These are phyloP conservation scores for Onychomys torridus DNA, from an alignment of 2,797 vertebrate species.

Conservation along the genomic window DNA sequence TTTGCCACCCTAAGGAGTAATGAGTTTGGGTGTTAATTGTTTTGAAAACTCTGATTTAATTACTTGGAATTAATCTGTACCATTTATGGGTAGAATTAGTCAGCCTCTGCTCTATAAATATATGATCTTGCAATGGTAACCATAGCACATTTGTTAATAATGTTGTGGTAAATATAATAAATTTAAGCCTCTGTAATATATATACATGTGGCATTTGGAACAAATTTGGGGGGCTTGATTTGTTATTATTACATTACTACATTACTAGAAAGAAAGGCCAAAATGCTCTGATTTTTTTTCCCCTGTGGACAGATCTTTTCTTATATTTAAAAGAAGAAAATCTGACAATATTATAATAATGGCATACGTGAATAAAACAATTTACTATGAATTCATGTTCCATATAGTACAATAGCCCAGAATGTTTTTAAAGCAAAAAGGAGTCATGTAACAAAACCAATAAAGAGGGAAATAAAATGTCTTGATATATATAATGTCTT, in stretches of 20 bases:
- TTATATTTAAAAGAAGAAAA: not conserved
- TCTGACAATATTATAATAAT: not conserved
- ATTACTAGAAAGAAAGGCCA: not conserved
- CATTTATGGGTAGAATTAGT: not conserved
- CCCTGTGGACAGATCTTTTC: not conserved
- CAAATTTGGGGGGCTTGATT: not conserved
- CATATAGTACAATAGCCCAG: not conserved
- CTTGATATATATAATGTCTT: not conserved
- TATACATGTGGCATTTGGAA: not conserved
- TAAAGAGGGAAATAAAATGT: conserved; percentile 46
- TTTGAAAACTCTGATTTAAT: conserved; percentile 41
- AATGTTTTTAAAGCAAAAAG: conserved; percentile 20
- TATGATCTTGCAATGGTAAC: not conserved
- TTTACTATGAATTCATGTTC: conserved; percentile 33
- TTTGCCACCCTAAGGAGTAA: not conserved
- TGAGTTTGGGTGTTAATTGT: conserved; percentile 36
- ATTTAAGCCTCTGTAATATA: not conserved
- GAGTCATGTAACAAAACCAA: not conserved
- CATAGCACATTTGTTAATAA: not conserved
- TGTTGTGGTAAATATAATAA: not conserved
- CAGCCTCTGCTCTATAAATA: not conserved
- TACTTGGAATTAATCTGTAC: conserved; percentile 50
- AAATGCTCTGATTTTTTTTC: not conserved
- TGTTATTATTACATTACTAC: conserved; percentile 45
- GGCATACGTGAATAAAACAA: conserved; percentile 11